Conservation (phyloP, 1,140 invertebrate species). For the Drosophila bipectinata region DNA sequence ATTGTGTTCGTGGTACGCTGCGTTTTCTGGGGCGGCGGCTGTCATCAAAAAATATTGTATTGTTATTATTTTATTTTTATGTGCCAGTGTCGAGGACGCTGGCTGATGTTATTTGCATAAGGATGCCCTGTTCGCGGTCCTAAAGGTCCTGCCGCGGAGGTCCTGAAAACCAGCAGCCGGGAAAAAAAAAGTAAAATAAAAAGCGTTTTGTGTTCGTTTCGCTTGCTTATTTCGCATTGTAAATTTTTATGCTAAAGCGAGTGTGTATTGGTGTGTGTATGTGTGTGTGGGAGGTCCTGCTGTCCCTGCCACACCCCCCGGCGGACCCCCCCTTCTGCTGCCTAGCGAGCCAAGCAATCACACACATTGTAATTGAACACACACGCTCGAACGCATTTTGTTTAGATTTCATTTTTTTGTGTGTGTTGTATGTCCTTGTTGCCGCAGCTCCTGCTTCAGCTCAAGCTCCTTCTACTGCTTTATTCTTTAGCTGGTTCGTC, state of each 20-base stretch:
- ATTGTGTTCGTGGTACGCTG: conserved; percentile 24
- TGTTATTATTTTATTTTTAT: conserved; percentile 83
- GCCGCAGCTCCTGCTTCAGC: conserved; percentile 49
- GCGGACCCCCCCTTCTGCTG: conserved; percentile 4
- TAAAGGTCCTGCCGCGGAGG: conserved; percentile 44
- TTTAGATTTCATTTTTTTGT: conserved; percentile 76
- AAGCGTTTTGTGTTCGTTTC: conserved; percentile 68
- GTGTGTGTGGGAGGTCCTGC: conserved; percentile 32
- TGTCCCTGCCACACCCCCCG: conserved; percentile 10
- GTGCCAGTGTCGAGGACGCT: conserved; percentile 49
- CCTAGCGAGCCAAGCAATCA: conserved; percentile 72
- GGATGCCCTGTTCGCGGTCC: conserved; percentile 51
- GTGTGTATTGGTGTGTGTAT: conserved; percentile 31
- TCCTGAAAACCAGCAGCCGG: conserved; percentile 45
- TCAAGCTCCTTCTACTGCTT: conserved; percentile 41
- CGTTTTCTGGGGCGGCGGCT: conserved; percentile 32
- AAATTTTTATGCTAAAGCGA: conserved; percentile 71
- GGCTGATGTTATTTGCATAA: conserved; percentile 74
- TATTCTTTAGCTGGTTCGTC: conserved; percentile 45
- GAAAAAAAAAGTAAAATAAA: conserved; percentile 44
- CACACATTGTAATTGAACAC: conserved; percentile 83
- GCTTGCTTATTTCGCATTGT: conserved; percentile 81
- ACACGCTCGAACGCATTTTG: conserved; percentile 82
- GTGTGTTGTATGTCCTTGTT: conserved; percentile 39
- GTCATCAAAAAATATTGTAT: conserved; percentile 82